Evolutionary conservation across 2,113 vertebrate genomes (phyloP), one percentile per base, ranked within the genome.

Genomic region (Sceloporus undulatus): DNA sequence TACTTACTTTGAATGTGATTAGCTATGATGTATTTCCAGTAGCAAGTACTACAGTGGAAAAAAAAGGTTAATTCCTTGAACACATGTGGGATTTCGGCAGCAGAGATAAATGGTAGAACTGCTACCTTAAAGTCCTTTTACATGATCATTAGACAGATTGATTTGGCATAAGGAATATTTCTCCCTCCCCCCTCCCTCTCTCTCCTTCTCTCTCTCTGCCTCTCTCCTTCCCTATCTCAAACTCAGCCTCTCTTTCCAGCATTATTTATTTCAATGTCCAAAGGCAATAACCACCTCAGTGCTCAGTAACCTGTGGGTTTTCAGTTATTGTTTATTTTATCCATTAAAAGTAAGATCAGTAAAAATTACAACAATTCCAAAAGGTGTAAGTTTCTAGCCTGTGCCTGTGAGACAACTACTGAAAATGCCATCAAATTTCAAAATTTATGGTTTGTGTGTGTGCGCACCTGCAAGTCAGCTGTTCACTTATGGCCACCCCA

Each of bases 11-110:
- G 88, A 82, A 92, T 91, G 52, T 42, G 27, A 86, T 92, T 54
- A 82, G 90, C 77, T 91, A 89, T 59, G 14, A 76, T 87, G 66
- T 91, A 74, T 94, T 85, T 93, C 68, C 88, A 90, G 70, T 79
- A 90, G 87, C 66, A 52, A 40, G 74, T 76, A 66, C 14, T 13
- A 40, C 7, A 23, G 23, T 56, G 70, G 54, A n/a, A 76, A 38
- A 65, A 76, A 38, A 65, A 76, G 42, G 52, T 42, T 76, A 85
- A 54, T 38, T 56, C n/a, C 29, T 34, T 76, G 25, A 56, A 59
- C 54, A 80, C 59, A n/a, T 27, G 18, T 38, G 25, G 42, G 16
- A 8, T 83, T 42, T 68, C 42, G n/a, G 23, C 29, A 56, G 48
- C 68, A 25, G 68, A 56, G 48, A 84, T 84, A 34, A 82, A 84